phyloP scores from a whole-genome alignment of 2,113 vertebrate genomes.

The Mola mola region DNA sequence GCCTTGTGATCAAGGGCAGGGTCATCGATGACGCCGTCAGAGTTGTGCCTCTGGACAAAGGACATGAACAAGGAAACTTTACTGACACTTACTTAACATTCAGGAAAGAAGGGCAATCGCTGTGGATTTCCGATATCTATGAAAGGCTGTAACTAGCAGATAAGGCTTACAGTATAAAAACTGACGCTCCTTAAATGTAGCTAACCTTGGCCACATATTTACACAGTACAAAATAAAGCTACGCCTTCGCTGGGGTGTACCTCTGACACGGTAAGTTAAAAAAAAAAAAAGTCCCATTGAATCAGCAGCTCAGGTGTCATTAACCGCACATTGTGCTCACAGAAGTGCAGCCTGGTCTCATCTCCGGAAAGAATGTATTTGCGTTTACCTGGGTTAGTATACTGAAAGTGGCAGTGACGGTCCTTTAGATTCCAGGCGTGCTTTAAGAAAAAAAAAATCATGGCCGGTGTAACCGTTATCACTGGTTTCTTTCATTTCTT shows the following conservation, averaged over 20 bases:
- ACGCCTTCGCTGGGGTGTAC: slow-evolving; percentile 49
- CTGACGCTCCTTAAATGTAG: slow-evolving; percentile 17
- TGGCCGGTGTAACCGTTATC: slow-evolving; percentile 27
- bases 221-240: slow-evolving; percentile 61
- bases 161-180: slow-evolving; percentile 58
- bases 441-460: slow-evolving; percentile 17
- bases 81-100: slow-evolving; percentile 53
- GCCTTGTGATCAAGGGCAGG: slow-evolving; percentile 31
- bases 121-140: slow-evolving; percentile 53
- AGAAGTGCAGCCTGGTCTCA: slow-evolving; percentile 40
- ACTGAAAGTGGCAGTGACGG: slow-evolving; percentile 48
- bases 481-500: slow-evolving; percentile 9
- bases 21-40: slow-evolving; percentile 21
- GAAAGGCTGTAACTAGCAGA: slow-evolving; percentile 61
- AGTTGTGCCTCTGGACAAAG: slow-evolving; percentile 29
- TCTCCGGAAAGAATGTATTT: slow-evolving; percentile 38
- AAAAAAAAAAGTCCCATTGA: slow-evolving; percentile 75
- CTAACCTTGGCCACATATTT: slow-evolving; percentile 55
- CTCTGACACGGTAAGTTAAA: too few species aligned
- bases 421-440: slow-evolving; percentile 38
- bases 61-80: slow-evolving; percentile 30
- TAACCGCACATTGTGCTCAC: slow-evolving; percentile 52
- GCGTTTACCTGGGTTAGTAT: slow-evolving; percentile 46
- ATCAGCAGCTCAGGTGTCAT: slow-evolving; percentile 71
- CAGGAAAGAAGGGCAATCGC: slow-evolving; percentile 31